Evolutionary conservation across 30 jellyfish, hydroid and myxozoan genomes (phyloP), one percentile per base, ranked within the genome.

Genomic region (Chironex yamaguchii): DNA sequence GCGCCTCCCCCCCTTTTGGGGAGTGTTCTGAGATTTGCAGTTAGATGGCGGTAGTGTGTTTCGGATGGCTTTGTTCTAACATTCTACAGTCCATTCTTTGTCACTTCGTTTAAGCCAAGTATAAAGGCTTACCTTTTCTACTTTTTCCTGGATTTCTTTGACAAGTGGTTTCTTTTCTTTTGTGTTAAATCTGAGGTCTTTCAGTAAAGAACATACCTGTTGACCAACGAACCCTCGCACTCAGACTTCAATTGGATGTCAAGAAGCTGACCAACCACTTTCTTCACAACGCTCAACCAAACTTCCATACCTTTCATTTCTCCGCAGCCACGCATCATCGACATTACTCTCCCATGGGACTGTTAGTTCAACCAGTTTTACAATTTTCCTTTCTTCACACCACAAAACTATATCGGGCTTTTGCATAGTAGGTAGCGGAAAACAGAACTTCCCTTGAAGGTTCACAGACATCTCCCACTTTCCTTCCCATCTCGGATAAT

Each of bases 321-420:
- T 58, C 73, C 32, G 26, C 25, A 58, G 25, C 73, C 73, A 58
- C 25, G 73, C 73, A 20, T 58, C 73, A 58, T 58, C 73, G 73
- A 58, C 25, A 25, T 58, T 58, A 25, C 34, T 58, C 32, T 58
- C 73, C 73, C 73, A 58, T 14, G 73, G 73, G 26, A 58, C 32
- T 14, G 73, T 58, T 25, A 58, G 73, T 25, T 58, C 73, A 58
- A 25, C 73, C 73, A 58, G 32, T 22, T 58, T 58, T 20, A 58
- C 32, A 25, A 58, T 22, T 25, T 58, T 58, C 73, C 73, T 58
- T 20, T 58, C 73, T 25, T 58, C 73, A 25, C 73, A 58, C 73
- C 73, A 58, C 58, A 42, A 42, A 42, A 42, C 58, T 42, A 42
- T 9, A 42, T 42, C 58, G 58, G 58, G 58, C 58, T 42, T 42